Conservation (phyloP, 2,113 vertebrate genomes). For the Emydocephalus ijimae region DNA sequence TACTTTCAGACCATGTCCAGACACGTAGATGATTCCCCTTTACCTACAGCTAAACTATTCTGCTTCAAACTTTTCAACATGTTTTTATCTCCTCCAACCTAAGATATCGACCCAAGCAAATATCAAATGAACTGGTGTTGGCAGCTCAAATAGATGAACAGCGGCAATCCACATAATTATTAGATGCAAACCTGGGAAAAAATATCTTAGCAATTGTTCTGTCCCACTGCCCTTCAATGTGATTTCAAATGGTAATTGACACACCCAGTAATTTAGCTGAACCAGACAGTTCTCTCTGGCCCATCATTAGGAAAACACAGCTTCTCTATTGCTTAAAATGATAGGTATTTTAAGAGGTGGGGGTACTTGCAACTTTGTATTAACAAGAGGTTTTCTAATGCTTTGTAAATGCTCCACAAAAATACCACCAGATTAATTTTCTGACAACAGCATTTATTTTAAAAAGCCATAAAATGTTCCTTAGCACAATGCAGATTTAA, state of each 20-base stretch:
- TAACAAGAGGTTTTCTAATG: constrained; percentile 21
- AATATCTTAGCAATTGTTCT: constrained; percentile 29
- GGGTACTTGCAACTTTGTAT: constrained; percentile 41
- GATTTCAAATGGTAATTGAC: constrained; percentile 59
- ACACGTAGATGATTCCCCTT: constrained; percentile 9
- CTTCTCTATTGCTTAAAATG: constrained; percentile 57
- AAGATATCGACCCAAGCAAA: constrained; percentile 5
- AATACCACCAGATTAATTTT: background rate
- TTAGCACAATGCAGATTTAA: constrained; percentile 12
- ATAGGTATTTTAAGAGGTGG: constrained; percentile 44
- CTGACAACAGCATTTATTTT: background rate
- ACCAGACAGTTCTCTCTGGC: constrained; percentile 64
- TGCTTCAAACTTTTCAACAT: constrained; percentile 44
- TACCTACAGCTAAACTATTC: constrained; percentile 20
- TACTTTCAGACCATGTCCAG: constrained; percentile 1
- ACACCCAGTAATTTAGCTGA: constrained; percentile 64
- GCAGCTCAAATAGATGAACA: constrained; percentile 22
- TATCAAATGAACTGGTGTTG: constrained; percentile 5
- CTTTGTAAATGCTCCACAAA: background rate
- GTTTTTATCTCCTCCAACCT: background rate
- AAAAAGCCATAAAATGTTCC: constrained; percentile 34
- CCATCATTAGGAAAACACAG: constrained; percentile 62
- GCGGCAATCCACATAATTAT: constrained; percentile 26
- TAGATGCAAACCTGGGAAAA: constrained; percentile 48
- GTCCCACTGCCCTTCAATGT: constrained; percentile 33